Evolutionary conservation across 2,888 invertebrate species (phyloP).

Genomic region (Boloria euphrosyne): DNA sequence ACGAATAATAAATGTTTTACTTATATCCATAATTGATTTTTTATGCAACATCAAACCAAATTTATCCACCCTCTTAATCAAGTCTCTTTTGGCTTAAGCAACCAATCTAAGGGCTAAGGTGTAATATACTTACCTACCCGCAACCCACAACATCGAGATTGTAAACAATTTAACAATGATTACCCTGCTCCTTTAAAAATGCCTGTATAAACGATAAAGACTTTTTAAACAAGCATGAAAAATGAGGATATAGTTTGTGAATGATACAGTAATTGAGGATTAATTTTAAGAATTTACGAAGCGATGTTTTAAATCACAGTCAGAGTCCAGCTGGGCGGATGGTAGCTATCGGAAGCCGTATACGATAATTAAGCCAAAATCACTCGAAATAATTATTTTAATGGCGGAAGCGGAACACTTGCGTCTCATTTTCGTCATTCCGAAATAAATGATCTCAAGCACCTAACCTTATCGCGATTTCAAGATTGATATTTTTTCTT

Average conservation of each 20-base stretch:
- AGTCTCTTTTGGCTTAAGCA: no score
- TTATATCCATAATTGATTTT: no score
- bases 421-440: constrained; percentile 42
- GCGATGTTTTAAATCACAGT: constrained; percentile 29
- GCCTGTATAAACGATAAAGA: no score
- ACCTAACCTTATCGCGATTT: not conserved
- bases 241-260: not conserved
- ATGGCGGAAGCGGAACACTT: constrained; percentile 77
- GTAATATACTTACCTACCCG: no score
- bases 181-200: no score
- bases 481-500: not conserved
- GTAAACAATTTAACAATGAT: no score
- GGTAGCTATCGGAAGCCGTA: constrained; percentile 64
- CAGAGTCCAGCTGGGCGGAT: constrained; percentile 49
- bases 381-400: constrained; percentile 74
- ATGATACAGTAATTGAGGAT: constrained; percentile 18
- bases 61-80: no score
- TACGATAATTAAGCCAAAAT: constrained; percentile 73
- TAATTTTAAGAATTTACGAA: constrained; percentile 25
- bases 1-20: no score
- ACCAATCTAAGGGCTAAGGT: no score
- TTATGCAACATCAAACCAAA: no score
- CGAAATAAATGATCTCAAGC: constrained; percentile 21
- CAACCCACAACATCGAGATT: no score
- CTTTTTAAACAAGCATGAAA: not conserved